Conservation (phyloP, 2,888 invertebrate species). For the Helicoverpa assulta region DNA sequence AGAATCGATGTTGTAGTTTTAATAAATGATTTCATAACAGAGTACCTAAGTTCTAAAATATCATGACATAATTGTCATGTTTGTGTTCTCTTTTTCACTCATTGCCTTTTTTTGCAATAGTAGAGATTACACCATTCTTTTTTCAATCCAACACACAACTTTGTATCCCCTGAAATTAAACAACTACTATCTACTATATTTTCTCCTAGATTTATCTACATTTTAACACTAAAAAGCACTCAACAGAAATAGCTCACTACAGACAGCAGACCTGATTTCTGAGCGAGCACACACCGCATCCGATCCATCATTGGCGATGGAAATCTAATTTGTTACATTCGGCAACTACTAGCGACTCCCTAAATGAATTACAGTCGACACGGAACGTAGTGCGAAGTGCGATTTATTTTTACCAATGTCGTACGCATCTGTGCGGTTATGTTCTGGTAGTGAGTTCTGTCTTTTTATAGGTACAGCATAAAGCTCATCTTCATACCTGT, state of each 20-base stretch:
- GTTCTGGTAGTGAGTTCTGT: too few relatives aligned
- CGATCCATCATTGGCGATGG: slow-evolving; percentile 86
- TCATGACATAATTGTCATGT: too few relatives aligned
- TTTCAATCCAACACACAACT: not conserved
- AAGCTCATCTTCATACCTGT: too few relatives aligned
- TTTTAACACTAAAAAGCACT: slow-evolving; percentile 6
- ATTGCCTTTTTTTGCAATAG: too few relatives aligned
- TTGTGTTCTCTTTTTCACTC: too few relatives aligned
- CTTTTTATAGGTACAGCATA: too few relatives aligned
- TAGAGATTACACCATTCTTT: too few relatives aligned
- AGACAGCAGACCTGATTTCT: slow-evolving; percentile 71
- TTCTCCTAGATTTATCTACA: too few relatives aligned
- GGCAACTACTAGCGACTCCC: slow-evolving; percentile 73
- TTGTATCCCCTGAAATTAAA: not conserved
- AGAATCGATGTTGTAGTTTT: too few relatives aligned
- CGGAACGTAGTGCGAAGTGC: slow-evolving; percentile 69
- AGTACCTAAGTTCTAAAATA: too few relatives aligned
- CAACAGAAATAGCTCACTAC: slow-evolving; percentile 4
- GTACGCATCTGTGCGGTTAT: slow-evolving; percentile 27
- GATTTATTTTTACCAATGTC: slow-evolving; percentile 77
- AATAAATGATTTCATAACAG: too few relatives aligned
- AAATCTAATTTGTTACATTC: slow-evolving; percentile 86
- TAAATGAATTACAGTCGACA: slow-evolving; percentile 83
- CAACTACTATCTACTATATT: too few relatives aligned
- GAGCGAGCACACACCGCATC: slow-evolving; percentile 55